Conservation (phyloP, 2,888 invertebrate genomes). For the Cerastis rubricosa region DNA sequence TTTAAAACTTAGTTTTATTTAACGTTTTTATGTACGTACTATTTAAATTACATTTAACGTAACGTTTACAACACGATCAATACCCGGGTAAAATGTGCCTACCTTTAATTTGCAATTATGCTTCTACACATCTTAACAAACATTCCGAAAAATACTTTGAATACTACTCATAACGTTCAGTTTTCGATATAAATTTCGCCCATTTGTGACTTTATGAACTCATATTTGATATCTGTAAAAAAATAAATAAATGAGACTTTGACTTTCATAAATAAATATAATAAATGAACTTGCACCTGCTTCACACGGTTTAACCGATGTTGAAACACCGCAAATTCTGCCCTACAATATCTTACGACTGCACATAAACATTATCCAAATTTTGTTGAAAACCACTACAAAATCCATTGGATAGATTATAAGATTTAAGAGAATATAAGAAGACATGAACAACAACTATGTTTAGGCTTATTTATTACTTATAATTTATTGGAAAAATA, state of each 20-base stretch:
- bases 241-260: background rate
- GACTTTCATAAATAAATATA: background rate
- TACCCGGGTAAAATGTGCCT: background rate
- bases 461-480: background rate
- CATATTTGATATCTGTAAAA: slow-evolving; percentile 33
- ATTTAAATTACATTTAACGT: background rate
- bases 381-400: background rate
- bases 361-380: background rate
- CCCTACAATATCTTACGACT: background rate
- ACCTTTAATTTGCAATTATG: background rate
- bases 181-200: slow-evolving; percentile 21
- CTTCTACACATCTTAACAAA: background rate
- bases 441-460: background rate
- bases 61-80: background rate
- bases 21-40: background rate
- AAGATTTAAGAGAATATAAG: background rate
- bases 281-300: background rate
- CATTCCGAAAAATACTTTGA: background rate
- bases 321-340: background rate
- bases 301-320: background rate
- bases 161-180: background rate
- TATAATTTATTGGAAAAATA: background rate
- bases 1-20: background rate
- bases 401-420: too few relatives aligned
- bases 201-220: slow-evolving; percentile 51